Evolutionary conservation across 2,113 vertebrate genomes (phyloP).

Genomic region (Piaya cayana): DNA sequence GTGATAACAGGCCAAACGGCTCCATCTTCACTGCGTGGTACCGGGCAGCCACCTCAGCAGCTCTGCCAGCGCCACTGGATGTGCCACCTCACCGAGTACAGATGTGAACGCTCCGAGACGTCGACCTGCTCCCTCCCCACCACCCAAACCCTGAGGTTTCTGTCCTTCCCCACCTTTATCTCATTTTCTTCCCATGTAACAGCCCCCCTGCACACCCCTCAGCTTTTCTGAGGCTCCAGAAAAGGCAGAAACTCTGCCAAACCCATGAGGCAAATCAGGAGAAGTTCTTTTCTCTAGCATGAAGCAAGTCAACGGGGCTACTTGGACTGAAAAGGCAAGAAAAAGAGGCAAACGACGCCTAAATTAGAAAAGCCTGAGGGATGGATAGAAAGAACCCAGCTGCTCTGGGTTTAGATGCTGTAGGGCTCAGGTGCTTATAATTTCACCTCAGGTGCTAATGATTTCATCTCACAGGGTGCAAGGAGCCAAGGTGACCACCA

Average conservation of each 20-base stretch:
- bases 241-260: no score
- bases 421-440: background rate
- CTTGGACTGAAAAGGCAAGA: background rate
- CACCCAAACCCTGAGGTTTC: background rate
- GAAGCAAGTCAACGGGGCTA: background rate
- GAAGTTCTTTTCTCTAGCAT: background rate
- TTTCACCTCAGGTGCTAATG: background rate
- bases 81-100: background rate
- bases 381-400: background rate
- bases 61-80: accelerated
- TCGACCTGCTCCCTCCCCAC: background rate
- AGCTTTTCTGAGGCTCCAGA: no score
- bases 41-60: background rate
- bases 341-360: background rate
- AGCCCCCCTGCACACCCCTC: background rate
- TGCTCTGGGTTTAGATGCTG: background rate
- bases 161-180: background rate
- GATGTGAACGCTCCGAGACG: background rate
- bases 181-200: background rate
- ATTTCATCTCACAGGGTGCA: no score
- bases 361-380: background rate
- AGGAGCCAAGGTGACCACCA: background rate
- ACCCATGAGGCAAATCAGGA: no score
- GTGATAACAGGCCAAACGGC: background rate
- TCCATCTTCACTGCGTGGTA: background rate